Percentiles rank a stretch among this genome's conserved stretches.
Conservation (phyloP, 2,888 invertebrate genomes). For the Terebella lapidaria region DNA sequence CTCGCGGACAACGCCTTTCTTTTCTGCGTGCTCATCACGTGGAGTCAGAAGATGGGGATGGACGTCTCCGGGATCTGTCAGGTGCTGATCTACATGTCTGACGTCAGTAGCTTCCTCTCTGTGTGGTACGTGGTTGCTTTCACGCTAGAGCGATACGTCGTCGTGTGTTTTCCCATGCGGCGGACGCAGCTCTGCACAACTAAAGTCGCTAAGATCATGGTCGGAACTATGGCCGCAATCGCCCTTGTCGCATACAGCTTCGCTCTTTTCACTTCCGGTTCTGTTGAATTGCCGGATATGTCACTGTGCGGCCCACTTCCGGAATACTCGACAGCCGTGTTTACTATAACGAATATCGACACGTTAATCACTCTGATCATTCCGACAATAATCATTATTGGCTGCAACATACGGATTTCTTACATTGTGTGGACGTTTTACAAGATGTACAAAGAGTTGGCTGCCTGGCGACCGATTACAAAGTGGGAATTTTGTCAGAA, state of each 20-base stretch:
- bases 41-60: conserved; percentile 11
- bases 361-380: conserved; percentile 19
- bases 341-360: conserved; percentile 12
- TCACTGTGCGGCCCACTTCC: conserved; percentile 4
- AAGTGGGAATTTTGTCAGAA: conserved; percentile 10
- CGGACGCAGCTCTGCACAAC: conserved; percentile 31
- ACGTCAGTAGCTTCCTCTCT: conserved; percentile 18
- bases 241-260: conserved; percentile 36
- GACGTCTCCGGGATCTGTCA: conserved; percentile 16
- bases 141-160: conserved; percentile 21
- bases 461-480: not conserved
- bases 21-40: conserved; percentile 9
- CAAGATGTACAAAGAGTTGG: not conserved
- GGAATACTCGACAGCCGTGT: conserved; percentile 7
- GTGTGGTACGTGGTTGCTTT: conserved; percentile 23
- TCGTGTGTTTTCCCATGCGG: conserved; percentile 18
- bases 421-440: conserved; percentile 17
- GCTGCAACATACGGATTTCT: conserved; percentile 18
- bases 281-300: not conserved
- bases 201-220: conserved; percentile 40
- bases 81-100: conserved; percentile 13
- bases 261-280: conserved; percentile 26
- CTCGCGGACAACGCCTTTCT: conserved; percentile 20
- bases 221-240: conserved; percentile 30
- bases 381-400: conserved; percentile 17